Evolutionary conservation across 1,140 invertebrate species (phyloP).

Genomic region (Dendroctonus ponderosae): DNA sequence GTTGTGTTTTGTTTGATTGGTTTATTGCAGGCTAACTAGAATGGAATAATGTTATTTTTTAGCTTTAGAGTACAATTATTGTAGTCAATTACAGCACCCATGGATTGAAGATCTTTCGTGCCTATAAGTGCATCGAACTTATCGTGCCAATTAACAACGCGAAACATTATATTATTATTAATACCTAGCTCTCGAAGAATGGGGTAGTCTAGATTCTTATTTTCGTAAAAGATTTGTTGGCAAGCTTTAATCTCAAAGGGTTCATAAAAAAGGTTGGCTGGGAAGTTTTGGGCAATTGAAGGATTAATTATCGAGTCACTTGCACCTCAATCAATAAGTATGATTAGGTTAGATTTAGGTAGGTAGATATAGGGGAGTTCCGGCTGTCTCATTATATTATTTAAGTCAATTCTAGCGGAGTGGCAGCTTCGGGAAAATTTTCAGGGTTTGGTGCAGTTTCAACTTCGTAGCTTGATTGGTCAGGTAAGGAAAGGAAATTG

Average conservation of each 20-base stretch:
- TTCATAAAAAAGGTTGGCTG: constrained; percentile 15
- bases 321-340: too few relatives aligned
- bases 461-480: too few relatives aligned
- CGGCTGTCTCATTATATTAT: constrained; percentile 3
- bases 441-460: too few relatives aligned
- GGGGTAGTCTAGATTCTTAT: constrained; percentile 11
- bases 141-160: constrained; percentile 20
- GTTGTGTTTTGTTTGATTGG: constrained; percentile 6
- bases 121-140: constrained; percentile 24
- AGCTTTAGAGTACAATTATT: constrained; percentile 14
- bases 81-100: constrained; percentile 19
- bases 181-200: constrained; percentile 16
- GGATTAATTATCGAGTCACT: constrained; percentile 6
- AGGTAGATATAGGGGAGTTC: constrained; percentile 13
- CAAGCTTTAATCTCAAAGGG: constrained; percentile 17
- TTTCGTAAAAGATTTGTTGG: constrained; percentile 10
- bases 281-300: constrained; percentile 8
- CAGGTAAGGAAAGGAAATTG: too few relatives aligned
- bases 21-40: constrained; percentile 25
- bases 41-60: constrained; percentile 18
- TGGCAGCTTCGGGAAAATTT: constrained; percentile 15
- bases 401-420: constrained; percentile 7
- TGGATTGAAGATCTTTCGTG: constrained; percentile 1
- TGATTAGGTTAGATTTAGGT: neutral
- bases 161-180: neutral